A percentile compares a stretch with the other conserved stretches of the same genome.
These are phyloP conservation scores for Geopemphigus sp. DNA, from an alignment of 1,140 invertebrate genomes.

Conservation along the genomic window DNA sequence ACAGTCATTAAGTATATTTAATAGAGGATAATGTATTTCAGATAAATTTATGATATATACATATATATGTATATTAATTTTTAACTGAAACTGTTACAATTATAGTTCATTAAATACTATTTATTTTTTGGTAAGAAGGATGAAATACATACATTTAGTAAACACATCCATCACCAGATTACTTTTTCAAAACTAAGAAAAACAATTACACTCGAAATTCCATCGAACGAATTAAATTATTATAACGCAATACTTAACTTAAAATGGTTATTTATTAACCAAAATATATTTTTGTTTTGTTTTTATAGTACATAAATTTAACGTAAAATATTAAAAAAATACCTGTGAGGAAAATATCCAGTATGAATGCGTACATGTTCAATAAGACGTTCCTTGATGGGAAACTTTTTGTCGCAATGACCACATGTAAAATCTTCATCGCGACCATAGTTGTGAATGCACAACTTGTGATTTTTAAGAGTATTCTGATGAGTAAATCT, in stretches of 20 bases:
- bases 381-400: conserved; percentile 72
- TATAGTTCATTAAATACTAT: too few relatives aligned
- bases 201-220: too few relatives aligned
- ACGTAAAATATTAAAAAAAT: conserved; percentile 39
- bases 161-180: neutral
- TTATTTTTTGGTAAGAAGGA: too few relatives aligned
- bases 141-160: neutral
- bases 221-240: too few relatives aligned
- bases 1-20: too few relatives aligned
- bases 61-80: too few relatives aligned
- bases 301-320: neutral
- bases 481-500: conserved; percentile 73
- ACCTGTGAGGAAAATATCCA: conserved; percentile 83
- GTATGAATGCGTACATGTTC: conserved; percentile 64
- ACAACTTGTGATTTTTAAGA: conserved; percentile 60
- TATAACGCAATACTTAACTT: too few relatives aligned
- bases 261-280: too few relatives aligned
- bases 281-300: too few relatives aligned
- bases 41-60: too few relatives aligned
- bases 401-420: conserved; percentile 66
- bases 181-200: neutral
- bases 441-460: conserved; percentile 49
- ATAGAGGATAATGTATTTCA: too few relatives aligned
- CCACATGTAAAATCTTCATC: conserved; percentile 52
- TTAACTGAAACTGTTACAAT: too few relatives aligned